phyloP scores from a whole-genome alignment of 2,797 vertebrate species.

The Vireo griseus region DNA sequence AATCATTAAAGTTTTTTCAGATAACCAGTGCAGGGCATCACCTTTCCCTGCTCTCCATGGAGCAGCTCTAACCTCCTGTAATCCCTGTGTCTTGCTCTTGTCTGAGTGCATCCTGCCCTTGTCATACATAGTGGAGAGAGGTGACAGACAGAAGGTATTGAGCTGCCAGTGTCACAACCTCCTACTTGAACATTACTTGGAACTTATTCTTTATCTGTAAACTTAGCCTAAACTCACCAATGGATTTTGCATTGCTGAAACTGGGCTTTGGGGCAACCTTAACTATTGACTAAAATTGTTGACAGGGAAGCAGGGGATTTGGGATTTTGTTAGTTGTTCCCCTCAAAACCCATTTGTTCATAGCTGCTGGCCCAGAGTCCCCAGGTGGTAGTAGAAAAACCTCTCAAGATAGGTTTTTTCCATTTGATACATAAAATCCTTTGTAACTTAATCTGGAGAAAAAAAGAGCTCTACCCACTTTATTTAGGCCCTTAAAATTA shows the following conservation, averaged over 20 bases:
- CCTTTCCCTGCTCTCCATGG: background rate
- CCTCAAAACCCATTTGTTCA: background rate
- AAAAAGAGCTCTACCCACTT: background rate
- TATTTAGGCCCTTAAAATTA: background rate
- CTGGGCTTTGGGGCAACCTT: background rate
- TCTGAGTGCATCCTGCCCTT: background rate
- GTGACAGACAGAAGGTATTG: background rate
- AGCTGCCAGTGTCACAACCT: background rate
- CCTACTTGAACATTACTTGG: background rate
- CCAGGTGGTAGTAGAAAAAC: background rate
- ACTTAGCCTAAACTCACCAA: background rate
- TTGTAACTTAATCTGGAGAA: background rate
- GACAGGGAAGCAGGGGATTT: background rate
- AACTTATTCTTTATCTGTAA: background rate
- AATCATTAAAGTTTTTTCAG: background rate
- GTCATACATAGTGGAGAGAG: background rate
- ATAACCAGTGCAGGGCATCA: background rate
- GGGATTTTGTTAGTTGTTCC: background rate
- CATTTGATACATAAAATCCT: background rate
- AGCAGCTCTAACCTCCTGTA: background rate
- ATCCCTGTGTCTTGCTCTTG: background rate
- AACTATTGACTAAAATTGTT: background rate
- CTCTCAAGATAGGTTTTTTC: background rate
- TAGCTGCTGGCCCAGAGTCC: background rate
- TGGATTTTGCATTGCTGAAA: background rate